Evolutionary conservation across 2,113 vertebrate genomes (phyloP).

Genomic region (Lepus americanus): DNA sequence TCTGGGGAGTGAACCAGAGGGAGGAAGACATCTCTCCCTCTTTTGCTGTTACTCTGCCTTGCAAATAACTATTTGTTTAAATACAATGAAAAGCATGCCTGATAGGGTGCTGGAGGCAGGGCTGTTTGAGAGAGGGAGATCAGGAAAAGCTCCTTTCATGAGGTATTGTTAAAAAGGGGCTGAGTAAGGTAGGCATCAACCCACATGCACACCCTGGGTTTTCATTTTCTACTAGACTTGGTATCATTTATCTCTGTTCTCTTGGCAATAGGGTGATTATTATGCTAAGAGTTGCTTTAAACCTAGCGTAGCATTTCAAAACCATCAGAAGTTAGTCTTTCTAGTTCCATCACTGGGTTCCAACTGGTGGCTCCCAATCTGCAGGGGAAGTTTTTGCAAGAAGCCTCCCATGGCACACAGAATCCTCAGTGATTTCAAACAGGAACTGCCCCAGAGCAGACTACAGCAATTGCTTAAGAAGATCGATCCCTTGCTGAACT

Average conservation of each 20-base stretch:
- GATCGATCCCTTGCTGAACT: constrained; percentile 73
- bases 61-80: no score
- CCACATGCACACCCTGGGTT: background rate
- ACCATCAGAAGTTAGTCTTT: constrained; percentile 6
- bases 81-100: background rate
- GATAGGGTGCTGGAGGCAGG: accelerated
- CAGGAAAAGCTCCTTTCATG: background rate
- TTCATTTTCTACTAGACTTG: constrained; percentile 24
- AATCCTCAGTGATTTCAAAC: constrained; percentile 30
- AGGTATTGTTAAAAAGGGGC: constrained; percentile 7
- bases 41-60: no score
- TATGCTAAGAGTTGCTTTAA: constrained; percentile 27
- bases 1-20: no score
- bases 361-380: background rate
- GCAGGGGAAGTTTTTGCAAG: background rate
- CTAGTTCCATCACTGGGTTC: constrained; percentile 25
- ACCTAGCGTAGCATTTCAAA: background rate
- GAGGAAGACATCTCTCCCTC: no score
- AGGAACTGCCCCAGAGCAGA: constrained; percentile 49
- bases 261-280: background rate
- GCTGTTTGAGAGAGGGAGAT: background rate
- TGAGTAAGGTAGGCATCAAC: background rate
- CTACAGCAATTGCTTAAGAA: constrained; percentile 34
- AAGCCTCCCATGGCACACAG: background rate
- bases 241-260: constrained; percentile 39